Percentiles rank a stretch among this genome's conserved stretches.
Evolutionary conservation across 2,888 invertebrate species (phyloP).

Genomic region (Clanis bilineata): DNA sequence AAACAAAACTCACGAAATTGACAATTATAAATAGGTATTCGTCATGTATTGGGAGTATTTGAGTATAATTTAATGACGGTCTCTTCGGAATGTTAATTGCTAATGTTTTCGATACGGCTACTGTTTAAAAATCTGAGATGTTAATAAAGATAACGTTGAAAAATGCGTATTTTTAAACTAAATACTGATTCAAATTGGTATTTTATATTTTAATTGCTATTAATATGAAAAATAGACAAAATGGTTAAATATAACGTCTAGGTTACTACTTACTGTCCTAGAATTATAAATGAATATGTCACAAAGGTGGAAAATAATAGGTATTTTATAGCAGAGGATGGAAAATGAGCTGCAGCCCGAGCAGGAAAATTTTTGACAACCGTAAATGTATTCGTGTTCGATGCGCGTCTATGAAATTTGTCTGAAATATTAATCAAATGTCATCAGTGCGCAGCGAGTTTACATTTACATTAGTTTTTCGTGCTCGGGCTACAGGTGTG

Average conservation of each 20-base stretch:
- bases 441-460: too few relatives aligned
- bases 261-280: too few relatives aligned
- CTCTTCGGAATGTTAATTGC: neutral
- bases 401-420: too few relatives aligned
- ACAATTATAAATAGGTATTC: neutral
- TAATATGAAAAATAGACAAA: neutral
- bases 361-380: neutral
- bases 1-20: neutral
- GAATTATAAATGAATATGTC: neutral
- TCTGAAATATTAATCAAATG: too few relatives aligned
- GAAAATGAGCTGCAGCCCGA: too few relatives aligned
- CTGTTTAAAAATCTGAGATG: neutral
- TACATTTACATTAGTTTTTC: too few relatives aligned
- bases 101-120: too few relatives aligned
- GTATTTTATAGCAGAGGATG: too few relatives aligned
- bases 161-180: too few relatives aligned
- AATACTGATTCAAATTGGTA: too few relatives aligned
- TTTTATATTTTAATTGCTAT: neutral
- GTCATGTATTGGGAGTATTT: neutral
- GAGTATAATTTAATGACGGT: neutral
- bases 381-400: too few relatives aligned
- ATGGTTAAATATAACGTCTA: neutral
- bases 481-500: too few relatives aligned
- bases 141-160: neutral
- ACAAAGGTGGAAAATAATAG: neutral